These are phyloP conservation scores for Pristionchus japonicus DNA, from an alignment of 2,888 invertebrate species.

Conservation along the genomic window DNA sequence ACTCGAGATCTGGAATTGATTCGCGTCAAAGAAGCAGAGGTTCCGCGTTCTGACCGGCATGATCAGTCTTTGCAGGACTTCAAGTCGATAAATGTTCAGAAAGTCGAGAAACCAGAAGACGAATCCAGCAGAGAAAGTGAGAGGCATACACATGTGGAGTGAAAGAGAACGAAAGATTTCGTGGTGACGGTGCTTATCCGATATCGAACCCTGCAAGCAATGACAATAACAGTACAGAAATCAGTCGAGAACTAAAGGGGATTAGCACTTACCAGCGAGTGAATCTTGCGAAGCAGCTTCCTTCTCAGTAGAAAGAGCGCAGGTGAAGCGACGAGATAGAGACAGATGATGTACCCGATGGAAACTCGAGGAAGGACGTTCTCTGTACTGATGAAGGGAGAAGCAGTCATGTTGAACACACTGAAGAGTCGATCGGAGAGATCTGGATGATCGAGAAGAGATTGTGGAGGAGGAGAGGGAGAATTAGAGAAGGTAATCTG, in stretches of 20 bases:
- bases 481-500: neutral
- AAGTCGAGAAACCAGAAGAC: neutral
- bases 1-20: neutral
- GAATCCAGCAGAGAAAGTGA: neutral
- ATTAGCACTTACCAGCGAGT: neutral
- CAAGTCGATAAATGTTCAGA: neutral
- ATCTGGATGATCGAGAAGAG: neutral
- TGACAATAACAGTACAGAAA: neutral
- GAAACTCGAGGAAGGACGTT: neutral
- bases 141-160: neutral
- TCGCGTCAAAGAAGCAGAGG: neutral
- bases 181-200: neutral
- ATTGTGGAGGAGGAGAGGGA: constrained; percentile 5
- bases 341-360: neutral
- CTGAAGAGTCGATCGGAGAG: neutral
- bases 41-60: neutral
- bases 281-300: neutral
- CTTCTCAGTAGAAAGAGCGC: neutral
- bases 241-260: neutral
- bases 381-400: neutral
- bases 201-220: neutral
- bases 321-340: neutral
- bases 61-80: neutral
- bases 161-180: neutral
- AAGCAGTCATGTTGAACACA: neutral